Evolutionary conservation across 2,797 vertebrate species (phyloP), one percentile per base, ranked within the genome.

Genomic region (Chloroceryle inda): DNA sequence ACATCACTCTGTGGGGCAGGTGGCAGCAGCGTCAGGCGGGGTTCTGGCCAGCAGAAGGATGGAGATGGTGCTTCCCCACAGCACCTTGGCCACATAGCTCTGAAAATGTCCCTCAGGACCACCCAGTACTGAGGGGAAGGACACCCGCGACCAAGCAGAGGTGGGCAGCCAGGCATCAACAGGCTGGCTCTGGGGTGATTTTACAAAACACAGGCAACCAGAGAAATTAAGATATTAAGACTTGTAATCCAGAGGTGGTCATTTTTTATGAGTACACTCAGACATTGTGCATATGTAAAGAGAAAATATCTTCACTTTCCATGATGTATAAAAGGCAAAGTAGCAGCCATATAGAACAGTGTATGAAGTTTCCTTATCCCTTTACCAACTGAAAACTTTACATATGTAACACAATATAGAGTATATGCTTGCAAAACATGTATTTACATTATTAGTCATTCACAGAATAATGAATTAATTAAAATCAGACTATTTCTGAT

Each of bases 381-480:
- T 92, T 96, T 83, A 94, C 76, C 71, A 44, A 47, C 76, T 76
- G 26, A 78, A 66, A 93, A 61, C 26, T 94, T 97, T 96, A 94
- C 94, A 95, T 96, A 95, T 91, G 66, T 88, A 96, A 81, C 69
- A 86, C 26, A 56, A 52, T 69, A 73, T 11, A 31, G 22, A 86
- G 11, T 81, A 76, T 76, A 55, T 44, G 31, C 37, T 95, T 96
- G 94, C 91, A 97, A 95, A 96, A 84, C 85, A 92, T 72, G 37
- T 50, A 91, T 91, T 92, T 89, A 92, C 82, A 93, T 95, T 59
- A 78, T 93, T 92, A 94, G 66, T 42, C 74, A 96, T 86, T 94
- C 95, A 82, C 44, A 45, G 85, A 95, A 94, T 91, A 95, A 92
- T 88, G 94, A 92, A 94, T 92, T 72, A 66, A 94, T 95, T 95